Evolutionary conservation across 2,888 invertebrate species (phyloP).

Genomic region (Opisthograptis luteolata): DNA sequence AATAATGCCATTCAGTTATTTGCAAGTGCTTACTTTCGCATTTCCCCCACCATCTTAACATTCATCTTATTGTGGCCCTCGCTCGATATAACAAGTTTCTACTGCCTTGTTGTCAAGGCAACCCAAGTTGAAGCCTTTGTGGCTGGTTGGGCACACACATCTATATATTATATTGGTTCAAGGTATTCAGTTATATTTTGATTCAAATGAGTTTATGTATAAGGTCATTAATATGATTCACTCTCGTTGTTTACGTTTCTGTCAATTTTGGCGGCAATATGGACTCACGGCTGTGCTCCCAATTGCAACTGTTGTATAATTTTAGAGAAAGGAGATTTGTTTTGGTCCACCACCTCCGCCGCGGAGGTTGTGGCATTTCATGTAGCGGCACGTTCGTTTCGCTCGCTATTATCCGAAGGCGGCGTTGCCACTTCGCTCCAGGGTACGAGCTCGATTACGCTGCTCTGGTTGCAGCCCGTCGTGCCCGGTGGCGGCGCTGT

Average conservation of each 20-base stretch:
- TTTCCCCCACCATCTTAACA: constrained; percentile 19
- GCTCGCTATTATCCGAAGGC: constrained; percentile 70
- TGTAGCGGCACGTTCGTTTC: constrained; percentile 73
- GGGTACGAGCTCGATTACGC: constrained; percentile 63
- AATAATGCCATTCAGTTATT: constrained; percentile 2
- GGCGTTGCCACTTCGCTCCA: constrained; percentile 72
- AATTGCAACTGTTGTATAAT: constrained; percentile 76
- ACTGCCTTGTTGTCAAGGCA: constrained; percentile 40
- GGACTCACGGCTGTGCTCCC: constrained; percentile 52
- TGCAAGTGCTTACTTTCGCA: constrained; percentile 18
- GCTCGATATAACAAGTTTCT: constrained; percentile 38
- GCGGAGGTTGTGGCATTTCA: constrained; percentile 76
- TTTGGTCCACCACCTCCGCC: constrained; percentile 77
- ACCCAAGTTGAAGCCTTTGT: constrained; percentile 19
- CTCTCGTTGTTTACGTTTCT: constrained; percentile 6
- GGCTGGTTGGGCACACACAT: constrained; percentile 6
- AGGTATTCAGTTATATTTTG: constrained; percentile 7
- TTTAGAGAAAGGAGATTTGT: constrained; percentile 84
- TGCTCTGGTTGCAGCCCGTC: constrained; percentile 50
- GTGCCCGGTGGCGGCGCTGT: constrained; percentile 55
- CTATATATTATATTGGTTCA: constrained; percentile 5
- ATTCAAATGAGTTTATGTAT: not conserved
- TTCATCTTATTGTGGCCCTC: constrained; percentile 30
- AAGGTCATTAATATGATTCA: not conserved
- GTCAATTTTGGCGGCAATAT: constrained; percentile 56